Conservation (phyloP, 2,888 invertebrate species). For the Nephrocerus scutellatus region DNA sequence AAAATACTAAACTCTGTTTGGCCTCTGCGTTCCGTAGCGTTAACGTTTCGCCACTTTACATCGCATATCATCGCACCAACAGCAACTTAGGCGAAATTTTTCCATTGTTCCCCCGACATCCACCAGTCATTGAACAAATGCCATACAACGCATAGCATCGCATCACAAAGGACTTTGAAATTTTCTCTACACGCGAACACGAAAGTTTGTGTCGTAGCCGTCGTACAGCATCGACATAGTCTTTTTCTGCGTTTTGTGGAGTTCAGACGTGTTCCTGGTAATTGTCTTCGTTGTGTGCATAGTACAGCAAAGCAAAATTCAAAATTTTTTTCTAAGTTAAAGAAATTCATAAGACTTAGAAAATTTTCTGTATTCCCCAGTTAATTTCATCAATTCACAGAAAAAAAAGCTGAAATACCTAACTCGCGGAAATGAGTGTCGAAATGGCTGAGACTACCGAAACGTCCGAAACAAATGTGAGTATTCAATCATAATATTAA, state of each 20-base stretch:
- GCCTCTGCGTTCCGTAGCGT: too few species aligned
- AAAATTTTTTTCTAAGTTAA: conserved; percentile 34
- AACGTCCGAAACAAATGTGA: too few species aligned
- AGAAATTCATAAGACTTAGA: conserved; percentile 29
- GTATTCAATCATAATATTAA: too few species aligned
- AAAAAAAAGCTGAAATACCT: too few species aligned
- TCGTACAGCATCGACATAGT: conserved; percentile 29
- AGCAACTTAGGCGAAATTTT: conserved; percentile 19
- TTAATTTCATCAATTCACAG: conserved; percentile 7
- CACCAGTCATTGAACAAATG: conserved; percentile 1
- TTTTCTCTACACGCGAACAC: conserved; percentile 22
- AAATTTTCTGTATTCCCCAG: conserved; percentile 24
- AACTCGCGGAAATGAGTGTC: too few species aligned
- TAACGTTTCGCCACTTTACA: too few species aligned
- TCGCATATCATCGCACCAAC: conserved; percentile 10
- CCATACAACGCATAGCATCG: conserved; percentile 22
- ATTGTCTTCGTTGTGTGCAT: conserved; percentile 11
- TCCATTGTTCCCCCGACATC: too few species aligned
- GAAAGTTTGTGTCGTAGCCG: conserved; percentile 20
- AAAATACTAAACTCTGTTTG: too few species aligned
- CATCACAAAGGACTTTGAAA: conserved; percentile 27
- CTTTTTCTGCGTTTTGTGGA: conserved; percentile 30
- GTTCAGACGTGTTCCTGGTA: conserved; percentile 26
- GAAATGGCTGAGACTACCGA: too few species aligned
- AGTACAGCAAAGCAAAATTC: conserved; percentile 8